Conservation (phyloP, 2,113 vertebrate genomes). For the Morone chrysops region DNA sequence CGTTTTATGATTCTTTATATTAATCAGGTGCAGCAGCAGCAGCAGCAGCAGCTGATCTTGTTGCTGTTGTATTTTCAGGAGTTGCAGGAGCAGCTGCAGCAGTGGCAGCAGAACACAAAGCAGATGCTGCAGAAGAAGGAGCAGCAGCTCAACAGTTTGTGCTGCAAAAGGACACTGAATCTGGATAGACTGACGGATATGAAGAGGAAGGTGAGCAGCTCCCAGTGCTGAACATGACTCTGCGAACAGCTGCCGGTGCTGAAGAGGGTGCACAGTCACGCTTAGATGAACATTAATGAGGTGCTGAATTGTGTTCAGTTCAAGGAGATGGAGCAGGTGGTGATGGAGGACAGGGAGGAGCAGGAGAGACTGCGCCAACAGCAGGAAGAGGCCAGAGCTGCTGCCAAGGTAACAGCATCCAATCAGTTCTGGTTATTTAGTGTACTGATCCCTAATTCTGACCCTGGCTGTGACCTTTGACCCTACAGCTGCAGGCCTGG, state of each 20-base stretch:
- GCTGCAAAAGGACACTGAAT: slow-evolving; percentile 45
- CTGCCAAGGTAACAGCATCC: slow-evolving; percentile 60
- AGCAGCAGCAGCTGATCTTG: background rate
- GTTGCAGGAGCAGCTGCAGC: slow-evolving; percentile 38
- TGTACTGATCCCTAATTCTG: background rate
- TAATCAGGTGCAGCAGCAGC: background rate
- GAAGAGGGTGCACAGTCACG: background rate
- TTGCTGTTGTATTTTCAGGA: slow-evolving; percentile 36
- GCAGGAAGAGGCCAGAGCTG: slow-evolving; percentile 39
- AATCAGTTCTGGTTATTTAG: background rate
- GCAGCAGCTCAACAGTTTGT: slow-evolving; percentile 24
- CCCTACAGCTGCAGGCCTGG: slow-evolving; percentile 72
- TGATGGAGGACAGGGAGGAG: slow-evolving; percentile 65
- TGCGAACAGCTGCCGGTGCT: background rate
- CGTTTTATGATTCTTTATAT: background rate
- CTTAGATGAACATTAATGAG: background rate
- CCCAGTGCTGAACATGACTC: too few species aligned
- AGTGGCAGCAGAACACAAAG: slow-evolving; percentile 44
- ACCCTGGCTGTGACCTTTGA: slow-evolving; percentile 7
- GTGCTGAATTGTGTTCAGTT: slow-evolving; percentile 58
- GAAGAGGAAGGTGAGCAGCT: slow-evolving; percentile 59
- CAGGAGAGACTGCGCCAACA: slow-evolving; percentile 50
- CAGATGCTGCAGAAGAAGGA: slow-evolving; percentile 58
- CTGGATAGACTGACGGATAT: slow-evolving; percentile 59
- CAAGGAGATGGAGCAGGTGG: slow-evolving; percentile 66